phyloP scores from a whole-genome alignment of 2,888 invertebrate genomes.

The Notodonta ziczac region DNA sequence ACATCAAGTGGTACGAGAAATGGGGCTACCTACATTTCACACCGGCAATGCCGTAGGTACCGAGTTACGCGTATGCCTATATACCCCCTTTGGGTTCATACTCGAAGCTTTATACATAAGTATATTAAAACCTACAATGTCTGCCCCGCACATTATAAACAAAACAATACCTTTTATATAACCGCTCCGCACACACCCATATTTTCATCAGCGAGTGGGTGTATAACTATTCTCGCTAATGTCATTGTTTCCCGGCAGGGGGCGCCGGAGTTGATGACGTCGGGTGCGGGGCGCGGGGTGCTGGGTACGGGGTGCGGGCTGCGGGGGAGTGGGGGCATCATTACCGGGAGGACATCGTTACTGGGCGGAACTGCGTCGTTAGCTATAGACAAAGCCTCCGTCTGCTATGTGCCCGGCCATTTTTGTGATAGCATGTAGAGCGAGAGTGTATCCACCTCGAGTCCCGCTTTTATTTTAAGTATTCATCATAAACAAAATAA shows the following conservation, averaged over 20 bases:
- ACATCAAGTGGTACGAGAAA: too few species aligned
- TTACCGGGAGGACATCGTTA: constrained; percentile 75
- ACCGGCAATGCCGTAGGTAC: too few species aligned
- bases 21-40: too few species aligned
- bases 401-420: constrained; percentile 69
- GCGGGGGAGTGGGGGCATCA: constrained; percentile 46
- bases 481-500: too few species aligned
- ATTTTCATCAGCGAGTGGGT: constrained; percentile 27
- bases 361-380: constrained; percentile 74
- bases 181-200: constrained; percentile 9
- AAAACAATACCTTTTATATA: constrained; percentile 8
- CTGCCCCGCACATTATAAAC: neutral
- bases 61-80: neutral
- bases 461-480: too few species aligned
- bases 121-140: neutral
- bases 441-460: constrained; percentile 29
- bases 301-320: constrained; percentile 20
- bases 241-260: constrained; percentile 53
- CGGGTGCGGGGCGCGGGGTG: constrained; percentile 18
- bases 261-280: constrained; percentile 36
- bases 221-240: constrained; percentile 53
- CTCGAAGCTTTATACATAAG: neutral
- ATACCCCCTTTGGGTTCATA: neutral
- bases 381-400: constrained; percentile 70
- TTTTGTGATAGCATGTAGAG: constrained; percentile 44